phyloP scores from a whole-genome alignment of 2,797 vertebrate species.

The Falco berigora region DNA sequence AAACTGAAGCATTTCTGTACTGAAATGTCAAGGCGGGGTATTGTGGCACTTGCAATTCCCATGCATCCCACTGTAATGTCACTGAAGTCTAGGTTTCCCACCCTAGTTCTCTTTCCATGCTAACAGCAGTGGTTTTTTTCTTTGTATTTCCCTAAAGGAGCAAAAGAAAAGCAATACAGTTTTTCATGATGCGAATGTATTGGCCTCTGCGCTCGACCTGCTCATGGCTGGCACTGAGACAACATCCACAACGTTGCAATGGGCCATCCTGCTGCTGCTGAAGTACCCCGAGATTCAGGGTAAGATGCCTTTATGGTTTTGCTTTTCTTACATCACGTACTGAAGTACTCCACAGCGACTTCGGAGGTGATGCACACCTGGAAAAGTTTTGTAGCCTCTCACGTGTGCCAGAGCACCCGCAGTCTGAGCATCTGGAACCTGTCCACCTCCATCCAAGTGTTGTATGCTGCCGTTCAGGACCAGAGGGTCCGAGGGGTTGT shows the following conservation, averaged over 20 bases:
- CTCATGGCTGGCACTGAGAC: slow-evolving; percentile 71
- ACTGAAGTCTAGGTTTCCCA: background rate
- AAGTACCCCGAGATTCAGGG: slow-evolving; percentile 59
- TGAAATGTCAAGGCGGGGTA: background rate
- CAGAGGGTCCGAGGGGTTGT: background rate
- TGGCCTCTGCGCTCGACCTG: slow-evolving; percentile 40
- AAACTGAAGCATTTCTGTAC: background rate
- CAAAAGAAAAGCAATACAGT: background rate
- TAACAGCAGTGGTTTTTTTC: background rate
- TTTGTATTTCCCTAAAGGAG: background rate
- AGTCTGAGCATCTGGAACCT: background rate
- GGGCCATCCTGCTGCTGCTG: slow-evolving; percentile 68
- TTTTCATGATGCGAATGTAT: slow-evolving; percentile 1
- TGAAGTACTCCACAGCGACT: background rate
- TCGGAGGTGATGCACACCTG: background rate
- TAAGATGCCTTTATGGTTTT: background rate
- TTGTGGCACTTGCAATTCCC: background rate
- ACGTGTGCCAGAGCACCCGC: background rate
- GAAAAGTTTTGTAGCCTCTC: background rate
- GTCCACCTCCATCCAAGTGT: background rate
- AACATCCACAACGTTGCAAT: slow-evolving; percentile 63
- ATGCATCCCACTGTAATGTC: background rate
- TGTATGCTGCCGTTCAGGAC: background rate
- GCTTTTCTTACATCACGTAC: background rate
- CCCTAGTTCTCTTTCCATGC: background rate